Evolutionary conservation across 2,888 invertebrate genomes (phyloP), one percentile per base, ranked within the genome.

Genomic region (Tethea ocularis): DNA sequence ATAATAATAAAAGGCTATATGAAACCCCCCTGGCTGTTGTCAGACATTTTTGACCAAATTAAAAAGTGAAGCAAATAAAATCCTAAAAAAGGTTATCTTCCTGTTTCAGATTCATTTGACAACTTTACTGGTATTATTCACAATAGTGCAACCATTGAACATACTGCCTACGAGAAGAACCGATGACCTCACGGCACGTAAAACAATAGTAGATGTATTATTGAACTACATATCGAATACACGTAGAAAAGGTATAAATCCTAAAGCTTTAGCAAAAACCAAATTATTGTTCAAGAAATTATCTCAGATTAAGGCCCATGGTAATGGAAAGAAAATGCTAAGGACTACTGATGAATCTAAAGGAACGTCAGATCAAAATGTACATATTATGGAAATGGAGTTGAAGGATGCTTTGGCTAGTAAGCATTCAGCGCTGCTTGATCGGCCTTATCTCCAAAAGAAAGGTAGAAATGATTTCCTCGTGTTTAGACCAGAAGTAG

Each of bases 401-500:
- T 69, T 88, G 1, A 62, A 77, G 17, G 56, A 62, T 7, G 66
- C 78, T 0, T 46, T 83, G 5, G 10, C 61, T 0, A 60, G 75
- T 0, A 71, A 79, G 3, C 57, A 71, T 0, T 83, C 89, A 0
- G 83, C 83, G 0, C 51, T 88, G 0, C 56, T 72, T 11, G 80
- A 86, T 6, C 74, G 63, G 7, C 85, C 89, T 0, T 80, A 71
- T 38, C 66, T 91, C 0, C 76, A 87, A 62, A 71, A 79, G 0
- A 60, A 64, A 13, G 91, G 90, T 0, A 66, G 55, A 29, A 80
- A 87, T 36, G 90, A 91, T 58, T 91, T 75, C 51, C 74, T 91
- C 1, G 91, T 91, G 0, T 68, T 91, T 59, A 67, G 69, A 1
- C 65, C 82, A 0, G 72, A 72, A 0, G 11, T 61, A 0, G 0